These are phyloP conservation scores for Cherax quadricarinatus DNA, from an alignment of 1,140 invertebrate species.

Conservation along the genomic window DNA sequence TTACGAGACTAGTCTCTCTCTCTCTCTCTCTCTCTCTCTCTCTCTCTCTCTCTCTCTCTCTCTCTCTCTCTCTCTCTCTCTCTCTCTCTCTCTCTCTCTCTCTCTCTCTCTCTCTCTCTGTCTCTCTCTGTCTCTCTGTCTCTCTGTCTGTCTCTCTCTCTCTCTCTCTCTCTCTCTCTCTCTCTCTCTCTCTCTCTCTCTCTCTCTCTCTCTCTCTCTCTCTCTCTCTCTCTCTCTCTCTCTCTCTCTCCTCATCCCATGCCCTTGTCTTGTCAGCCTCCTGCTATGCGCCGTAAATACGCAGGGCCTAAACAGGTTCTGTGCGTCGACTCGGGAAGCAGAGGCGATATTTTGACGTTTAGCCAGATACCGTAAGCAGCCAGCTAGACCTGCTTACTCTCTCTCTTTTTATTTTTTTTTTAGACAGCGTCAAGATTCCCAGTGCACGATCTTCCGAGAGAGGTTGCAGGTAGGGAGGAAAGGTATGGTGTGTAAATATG, in stretches of 20 bases:
- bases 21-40: neutral
- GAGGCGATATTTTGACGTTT: constrained; percentile 5
- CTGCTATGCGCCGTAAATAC: constrained; percentile 38
- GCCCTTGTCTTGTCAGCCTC: constrained; percentile 43
- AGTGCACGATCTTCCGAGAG: too few species aligned
- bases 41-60: neutral
- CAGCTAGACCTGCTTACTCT: neutral
- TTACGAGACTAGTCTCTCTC: too few species aligned
- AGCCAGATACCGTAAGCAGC: neutral
- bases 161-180: neutral
- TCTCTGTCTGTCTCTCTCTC: neutral
- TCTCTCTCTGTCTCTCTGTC: neutral
- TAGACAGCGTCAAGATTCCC: too few species aligned
- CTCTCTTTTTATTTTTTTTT: too few species aligned
- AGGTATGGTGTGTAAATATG: neutral
- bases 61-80: neutral
- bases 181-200: neutral
- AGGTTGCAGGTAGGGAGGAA: neutral
- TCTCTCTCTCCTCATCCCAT: neutral
- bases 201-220: constrained; percentile 14
- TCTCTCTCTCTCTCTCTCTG: too few species aligned
- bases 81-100: neutral
- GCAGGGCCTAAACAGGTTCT: constrained; percentile 33
- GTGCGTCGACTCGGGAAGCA: constrained; percentile 3
- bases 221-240: constrained; percentile 12